Percentiles rank a stretch among this genome's conserved stretches.
phyloP scores from a whole-genome alignment of 2,888 invertebrate genomes.

The Amorpha juglandis region DNA sequence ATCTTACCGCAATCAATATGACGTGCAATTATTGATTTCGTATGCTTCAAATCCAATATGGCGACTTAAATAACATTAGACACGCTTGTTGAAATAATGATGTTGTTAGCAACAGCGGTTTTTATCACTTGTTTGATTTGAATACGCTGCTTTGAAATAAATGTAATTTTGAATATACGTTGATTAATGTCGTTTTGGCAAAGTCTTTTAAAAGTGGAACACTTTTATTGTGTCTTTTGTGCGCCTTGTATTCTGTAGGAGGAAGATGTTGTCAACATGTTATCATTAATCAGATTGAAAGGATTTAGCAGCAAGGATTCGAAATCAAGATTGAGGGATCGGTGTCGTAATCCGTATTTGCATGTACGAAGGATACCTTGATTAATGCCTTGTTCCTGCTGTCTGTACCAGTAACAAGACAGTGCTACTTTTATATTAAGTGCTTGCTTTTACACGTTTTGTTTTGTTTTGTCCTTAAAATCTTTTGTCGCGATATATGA shows the following conservation, averaged over 20 bases:
- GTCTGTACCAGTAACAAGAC: conserved; percentile 25
- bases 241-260: background rate
- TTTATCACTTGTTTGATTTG: conserved; percentile 68
- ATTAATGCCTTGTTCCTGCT: conserved; percentile 1
- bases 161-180: conserved; percentile 48
- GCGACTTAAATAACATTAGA: conserved; percentile 69
- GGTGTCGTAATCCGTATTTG: conserved; percentile 13
- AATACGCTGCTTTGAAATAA: conserved; percentile 55
- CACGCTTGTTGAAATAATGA: conserved; percentile 72
- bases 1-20: conserved; percentile 53
- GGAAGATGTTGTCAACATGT: conserved; percentile 13
- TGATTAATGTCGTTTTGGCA: conserved; percentile 44
- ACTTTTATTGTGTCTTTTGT: conserved; percentile 10
- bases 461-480: too few relatives aligned
- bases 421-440: background rate
- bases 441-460: background rate
- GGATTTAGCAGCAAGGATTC: conserved; percentile 21
- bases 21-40: conserved; percentile 78
- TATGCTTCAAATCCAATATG: conserved; percentile 77
- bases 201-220: conserved; percentile 31
- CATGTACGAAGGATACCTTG: conserved; percentile 31
- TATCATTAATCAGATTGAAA: conserved; percentile 23
- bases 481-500: too few relatives aligned
- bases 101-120: conserved; percentile 72
- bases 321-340: conserved; percentile 24